These are phyloP conservation scores for Venturia canescens DNA, from an alignment of 1,140 invertebrate species.

Conservation along the genomic window DNA sequence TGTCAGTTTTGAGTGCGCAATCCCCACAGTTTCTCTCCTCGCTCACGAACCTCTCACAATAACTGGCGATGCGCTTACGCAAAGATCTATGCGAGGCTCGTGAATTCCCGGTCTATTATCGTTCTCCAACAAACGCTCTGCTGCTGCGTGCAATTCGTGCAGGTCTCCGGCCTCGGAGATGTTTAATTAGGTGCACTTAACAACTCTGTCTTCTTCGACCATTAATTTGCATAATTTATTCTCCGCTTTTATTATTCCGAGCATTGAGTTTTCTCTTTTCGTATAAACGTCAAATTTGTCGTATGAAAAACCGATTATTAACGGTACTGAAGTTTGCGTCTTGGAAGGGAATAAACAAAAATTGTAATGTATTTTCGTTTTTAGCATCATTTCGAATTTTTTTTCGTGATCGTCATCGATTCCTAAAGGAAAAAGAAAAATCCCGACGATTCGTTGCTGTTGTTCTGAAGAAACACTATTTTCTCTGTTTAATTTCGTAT, in stretches of 20 bases:
- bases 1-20: neutral
- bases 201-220: neutral
- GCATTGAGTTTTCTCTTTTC: no score
- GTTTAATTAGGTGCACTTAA: slow-evolving; percentile 33
- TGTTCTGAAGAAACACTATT: no score
- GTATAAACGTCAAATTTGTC: no score
- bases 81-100: slow-evolving; percentile 17
- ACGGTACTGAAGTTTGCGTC: no score
- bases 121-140: neutral
- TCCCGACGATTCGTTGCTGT: no score
- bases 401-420: no score
- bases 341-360: no score
- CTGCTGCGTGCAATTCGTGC: neutral
- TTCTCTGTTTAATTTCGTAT: no score
- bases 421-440: no score
- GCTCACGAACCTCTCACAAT: slow-evolving; percentile 35
- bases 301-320: no score
- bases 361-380: no score
- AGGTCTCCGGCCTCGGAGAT: neutral
- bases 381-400: no score
- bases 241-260: neutral
- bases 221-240: neutral
- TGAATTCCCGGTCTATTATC: neutral
- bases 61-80: slow-evolving; percentile 19
- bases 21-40: neutral